Evolutionary conservation across 2,797 vertebrate genomes (phyloP).

Genomic region (Oryzias dopingdopingensis): DNA sequence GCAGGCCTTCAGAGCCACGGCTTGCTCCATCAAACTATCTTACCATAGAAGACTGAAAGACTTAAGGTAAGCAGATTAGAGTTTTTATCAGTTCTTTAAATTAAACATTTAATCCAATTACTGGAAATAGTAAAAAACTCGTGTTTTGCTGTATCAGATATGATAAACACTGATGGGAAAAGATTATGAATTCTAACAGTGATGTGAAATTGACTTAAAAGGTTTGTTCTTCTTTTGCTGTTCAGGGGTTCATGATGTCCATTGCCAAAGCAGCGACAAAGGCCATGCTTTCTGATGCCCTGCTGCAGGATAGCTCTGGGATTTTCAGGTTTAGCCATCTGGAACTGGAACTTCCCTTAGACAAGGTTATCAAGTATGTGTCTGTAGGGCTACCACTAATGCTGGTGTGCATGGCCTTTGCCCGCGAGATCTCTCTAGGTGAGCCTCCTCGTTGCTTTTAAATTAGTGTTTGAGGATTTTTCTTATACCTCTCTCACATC

Average conservation of each 20-base stretch:
- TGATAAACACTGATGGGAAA: no score
- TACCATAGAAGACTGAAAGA: constrained; percentile 37
- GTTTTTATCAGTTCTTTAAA: constrained; percentile 1
- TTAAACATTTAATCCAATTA: background rate
- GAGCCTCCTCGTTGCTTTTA: constrained; percentile 44
- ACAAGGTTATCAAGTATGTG: constrained; percentile 89
- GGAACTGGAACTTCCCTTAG: constrained; percentile 89
- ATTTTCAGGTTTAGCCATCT: constrained; percentile 77
- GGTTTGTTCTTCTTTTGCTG: background rate
- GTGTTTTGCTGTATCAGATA: no score
- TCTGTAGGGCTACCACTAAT: constrained; percentile 90
- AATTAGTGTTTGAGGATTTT: no score
- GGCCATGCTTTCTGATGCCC: constrained; percentile 92
- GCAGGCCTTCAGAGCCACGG: constrained; percentile 38
- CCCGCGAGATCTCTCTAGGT: constrained; percentile 91
- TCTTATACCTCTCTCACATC: background rate
- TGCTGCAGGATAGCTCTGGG: constrained; percentile 79
- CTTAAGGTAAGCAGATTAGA: constrained; percentile 53
- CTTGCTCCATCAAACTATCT: constrained; percentile 12
- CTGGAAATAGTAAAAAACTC: no score
- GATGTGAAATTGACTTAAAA: no score
- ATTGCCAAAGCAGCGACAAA: constrained; percentile 88
- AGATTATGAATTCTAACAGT: no score
- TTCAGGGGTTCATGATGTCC: constrained; percentile 80
- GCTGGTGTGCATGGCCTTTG: constrained; percentile 90